These are phyloP conservation scores for Saguinus imperator DNA, from an alignment of 2,113 vertebrate species.

Conservation along the genomic window DNA sequence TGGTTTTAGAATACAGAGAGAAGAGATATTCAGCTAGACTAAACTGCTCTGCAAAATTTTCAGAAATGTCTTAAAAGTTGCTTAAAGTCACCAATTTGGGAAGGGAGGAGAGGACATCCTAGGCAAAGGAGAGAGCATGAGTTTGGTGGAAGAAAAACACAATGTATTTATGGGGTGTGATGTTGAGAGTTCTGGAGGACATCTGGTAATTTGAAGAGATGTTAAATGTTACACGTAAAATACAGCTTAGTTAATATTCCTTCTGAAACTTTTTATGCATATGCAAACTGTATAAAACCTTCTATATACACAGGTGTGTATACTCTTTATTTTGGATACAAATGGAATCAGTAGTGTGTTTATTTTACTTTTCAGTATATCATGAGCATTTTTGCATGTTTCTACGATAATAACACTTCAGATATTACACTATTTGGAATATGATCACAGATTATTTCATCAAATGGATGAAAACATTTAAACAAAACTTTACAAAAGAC, in stretches of 20 bases:
- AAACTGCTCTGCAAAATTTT: not conserved
- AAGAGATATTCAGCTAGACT: not conserved
- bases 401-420: not conserved
- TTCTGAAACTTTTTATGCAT: not conserved
- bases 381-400: not conserved
- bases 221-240: not conserved
- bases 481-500: constrained; percentile 14
- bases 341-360: not conserved
- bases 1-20: not conserved
- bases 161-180: not conserved
- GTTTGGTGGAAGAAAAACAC: not conserved
- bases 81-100: not conserved
- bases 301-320: not conserved
- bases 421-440: not conserved
- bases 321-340: not conserved
- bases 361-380: constrained; percentile 7
- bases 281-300: not conserved
- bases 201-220: constrained; percentile 10
- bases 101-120: not conserved
- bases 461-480: not conserved
- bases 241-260: not conserved
- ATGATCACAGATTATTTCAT: not conserved
- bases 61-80: constrained; percentile 7
- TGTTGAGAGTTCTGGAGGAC: not conserved
- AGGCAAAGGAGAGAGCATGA: not conserved